Evolutionary conservation across 92 coral and sea anemone genomes (phyloP), one percentile per base, ranked within the genome.

Genomic region (Zoanthus solanderi): DNA sequence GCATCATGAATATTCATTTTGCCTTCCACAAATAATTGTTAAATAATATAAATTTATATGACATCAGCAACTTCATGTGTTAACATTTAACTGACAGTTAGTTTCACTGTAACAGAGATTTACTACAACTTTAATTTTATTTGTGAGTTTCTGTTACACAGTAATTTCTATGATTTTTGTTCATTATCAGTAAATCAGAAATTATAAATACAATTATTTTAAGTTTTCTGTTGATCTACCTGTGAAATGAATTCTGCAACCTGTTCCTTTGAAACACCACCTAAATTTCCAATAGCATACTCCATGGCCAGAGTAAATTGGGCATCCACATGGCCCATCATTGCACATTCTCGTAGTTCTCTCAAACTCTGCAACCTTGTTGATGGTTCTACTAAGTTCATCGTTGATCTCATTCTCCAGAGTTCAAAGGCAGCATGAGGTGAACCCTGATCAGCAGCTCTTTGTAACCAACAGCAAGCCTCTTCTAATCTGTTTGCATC

Each of bases 351-450:
- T 44, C 99, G 87, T 53, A 97, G 84, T 72, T 94, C 99, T 53
- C 99, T 79, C 13, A 97, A 92, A 54, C 96, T 92, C 89, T 92
- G 96, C 68, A 97, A 77, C 79, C 81, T 82, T 9, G 92, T 75
- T 11, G 96, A 93, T 34, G 96, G 98, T 68, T 97, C 99, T 16
- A 88, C 7, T 17, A 90, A 88, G 8, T 91, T 84, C 83, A 88
- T 82, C 2, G 82, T 88, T 46, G 84, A 84, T 15, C 85, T 86
- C 79, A 93, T 17, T 83, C 94, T 97, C 99, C 99, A 97, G 76
- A 97, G 91, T 83, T 97, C 99, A 92, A 91, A 97, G 50, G 96
- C 95, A 2, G 99, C 99, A 77, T 92, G 94, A 72, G 88, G 83
- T 17, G 98, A 92, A 29, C 98, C 98, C 48, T 87, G 89, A 29